These are phyloP conservation scores for Salticus scenicus DNA, from an alignment of 2,888 invertebrate species.

Conservation along the genomic window DNA sequence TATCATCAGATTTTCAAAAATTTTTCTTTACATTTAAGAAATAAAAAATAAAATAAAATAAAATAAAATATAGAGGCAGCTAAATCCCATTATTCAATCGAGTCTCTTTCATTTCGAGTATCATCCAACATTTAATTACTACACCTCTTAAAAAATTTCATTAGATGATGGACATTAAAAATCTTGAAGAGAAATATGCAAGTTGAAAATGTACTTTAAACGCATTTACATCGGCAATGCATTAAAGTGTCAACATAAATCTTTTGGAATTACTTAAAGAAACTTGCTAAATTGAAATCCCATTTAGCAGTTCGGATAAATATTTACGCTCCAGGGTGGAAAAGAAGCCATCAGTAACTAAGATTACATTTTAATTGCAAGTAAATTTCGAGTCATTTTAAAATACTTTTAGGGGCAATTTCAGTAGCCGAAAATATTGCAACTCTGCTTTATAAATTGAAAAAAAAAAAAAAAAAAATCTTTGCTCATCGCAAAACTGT, in stretches of 20 bases:
- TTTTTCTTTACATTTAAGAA: not conserved
- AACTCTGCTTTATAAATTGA: not conserved
- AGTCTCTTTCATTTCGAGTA: not conserved
- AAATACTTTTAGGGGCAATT: not conserved
- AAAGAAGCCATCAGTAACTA: not conserved
- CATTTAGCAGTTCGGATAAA: not conserved
- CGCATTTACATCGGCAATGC: not conserved
- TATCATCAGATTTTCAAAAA: not conserved
- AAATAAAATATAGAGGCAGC: too few species aligned
- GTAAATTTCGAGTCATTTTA: conserved; percentile 4
- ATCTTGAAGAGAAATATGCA: not conserved
- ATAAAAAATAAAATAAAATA: not conserved
- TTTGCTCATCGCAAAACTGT: not conserved
- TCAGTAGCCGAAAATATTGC: not conserved
- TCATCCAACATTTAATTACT: not conserved
- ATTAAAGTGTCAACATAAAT: conserved; percentile 15
- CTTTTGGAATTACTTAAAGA: conserved; percentile 13
- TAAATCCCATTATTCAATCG: not conserved
- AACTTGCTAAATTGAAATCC: conserved; percentile 6
- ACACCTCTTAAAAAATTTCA: not conserved
- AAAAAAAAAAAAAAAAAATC: not conserved
- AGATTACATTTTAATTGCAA: not conserved
- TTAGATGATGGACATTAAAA: not conserved
- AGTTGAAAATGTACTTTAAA: not conserved
- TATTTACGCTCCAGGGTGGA: not conserved